phyloP scores from a whole-genome alignment of 2,888 invertebrate genomes.

The Meganola albula region DNA sequence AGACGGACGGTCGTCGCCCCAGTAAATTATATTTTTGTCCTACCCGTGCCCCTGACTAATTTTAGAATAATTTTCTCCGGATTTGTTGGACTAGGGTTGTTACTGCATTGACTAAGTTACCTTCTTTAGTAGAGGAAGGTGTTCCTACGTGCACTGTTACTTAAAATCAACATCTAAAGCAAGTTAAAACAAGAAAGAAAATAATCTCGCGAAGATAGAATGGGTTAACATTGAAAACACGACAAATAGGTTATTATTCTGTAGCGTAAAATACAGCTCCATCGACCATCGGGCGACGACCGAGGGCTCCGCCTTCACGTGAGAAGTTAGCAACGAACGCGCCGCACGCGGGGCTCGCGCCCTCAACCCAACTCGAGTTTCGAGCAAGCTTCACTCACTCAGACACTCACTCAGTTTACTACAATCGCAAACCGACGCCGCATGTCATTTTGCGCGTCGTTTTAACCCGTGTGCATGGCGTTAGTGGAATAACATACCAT shows the following conservation, averaged over 20 bases:
- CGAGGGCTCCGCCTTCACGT: conserved; percentile 41
- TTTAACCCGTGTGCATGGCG: conserved; percentile 66
- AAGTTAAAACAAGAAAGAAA: too few species aligned
- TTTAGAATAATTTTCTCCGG: conserved; percentile 49
- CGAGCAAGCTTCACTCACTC: conserved; percentile 71
- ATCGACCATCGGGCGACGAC: conserved; percentile 65
- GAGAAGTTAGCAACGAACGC: conserved; percentile 53
- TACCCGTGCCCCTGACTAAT: conserved; percentile 35
- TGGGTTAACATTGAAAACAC: conserved; percentile 31
- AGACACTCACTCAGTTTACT: conserved; percentile 72
- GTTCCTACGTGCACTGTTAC: too few species aligned
- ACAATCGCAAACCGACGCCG: conserved; percentile 50
- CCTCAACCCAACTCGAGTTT: conserved; percentile 52
- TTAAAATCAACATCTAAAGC: too few species aligned
- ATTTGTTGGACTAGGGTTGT: too few species aligned
- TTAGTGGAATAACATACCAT: conserved; percentile 72
- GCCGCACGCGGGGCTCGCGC: conserved; percentile 48
- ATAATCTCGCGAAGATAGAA: too few species aligned
- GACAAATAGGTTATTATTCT: conserved; percentile 32
- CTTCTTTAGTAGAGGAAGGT: too few species aligned
- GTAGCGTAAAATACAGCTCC: conserved; percentile 64
- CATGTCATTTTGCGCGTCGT: conserved; percentile 60
- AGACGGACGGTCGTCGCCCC: conserved; percentile 52
- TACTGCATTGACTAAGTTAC: too few species aligned
- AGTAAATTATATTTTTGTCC: conserved; percentile 52